Evolutionary conservation across 2,797 vertebrate genomes (phyloP).

Genomic region (Trachurus trachurus): DNA sequence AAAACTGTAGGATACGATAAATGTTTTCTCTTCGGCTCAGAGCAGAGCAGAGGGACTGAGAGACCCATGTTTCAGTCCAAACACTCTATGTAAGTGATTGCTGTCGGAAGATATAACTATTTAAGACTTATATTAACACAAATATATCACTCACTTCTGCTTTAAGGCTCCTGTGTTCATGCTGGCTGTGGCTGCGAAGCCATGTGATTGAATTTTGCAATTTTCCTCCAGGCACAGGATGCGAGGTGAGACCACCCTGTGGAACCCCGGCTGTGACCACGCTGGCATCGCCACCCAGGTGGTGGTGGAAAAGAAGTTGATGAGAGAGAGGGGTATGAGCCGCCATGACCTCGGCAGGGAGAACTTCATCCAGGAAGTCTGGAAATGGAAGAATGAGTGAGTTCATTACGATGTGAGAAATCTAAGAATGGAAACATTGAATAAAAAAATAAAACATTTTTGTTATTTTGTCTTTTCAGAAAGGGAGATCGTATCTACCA

Average conservation of each 20-base stretch:
- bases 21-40: too few relatives aligned
- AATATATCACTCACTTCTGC: too few relatives aligned
- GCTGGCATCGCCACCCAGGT: slow-evolving; percentile 96
- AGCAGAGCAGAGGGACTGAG: too few relatives aligned
- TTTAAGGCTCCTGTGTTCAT: not conserved
- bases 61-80: too few relatives aligned
- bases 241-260: slow-evolving; percentile 92
- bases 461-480: slow-evolving; percentile 68
- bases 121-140: too few relatives aligned
- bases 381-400: slow-evolving; percentile 96
- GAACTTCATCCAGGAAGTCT: slow-evolving; percentile 90
- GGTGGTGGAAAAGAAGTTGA: slow-evolving; percentile 95
- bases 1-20: too few relatives aligned
- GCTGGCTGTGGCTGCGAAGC: too few relatives aligned
- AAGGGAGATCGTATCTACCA: slow-evolving; percentile 96
- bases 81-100: too few relatives aligned
- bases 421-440: not conserved
- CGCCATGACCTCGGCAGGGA: slow-evolving; percentile 93
- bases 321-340: slow-evolving; percentile 88
- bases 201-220: not conserved
- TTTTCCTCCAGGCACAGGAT: slow-evolving; percentile 91
- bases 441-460: not conserved
- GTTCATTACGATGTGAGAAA: slow-evolving; percentile 36
- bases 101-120: too few relatives aligned
- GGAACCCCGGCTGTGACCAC: slow-evolving; percentile 96